Base-by-base conservation (phyloP, 2,113 vertebrate genomes). In the Struthio camelus region DNA sequence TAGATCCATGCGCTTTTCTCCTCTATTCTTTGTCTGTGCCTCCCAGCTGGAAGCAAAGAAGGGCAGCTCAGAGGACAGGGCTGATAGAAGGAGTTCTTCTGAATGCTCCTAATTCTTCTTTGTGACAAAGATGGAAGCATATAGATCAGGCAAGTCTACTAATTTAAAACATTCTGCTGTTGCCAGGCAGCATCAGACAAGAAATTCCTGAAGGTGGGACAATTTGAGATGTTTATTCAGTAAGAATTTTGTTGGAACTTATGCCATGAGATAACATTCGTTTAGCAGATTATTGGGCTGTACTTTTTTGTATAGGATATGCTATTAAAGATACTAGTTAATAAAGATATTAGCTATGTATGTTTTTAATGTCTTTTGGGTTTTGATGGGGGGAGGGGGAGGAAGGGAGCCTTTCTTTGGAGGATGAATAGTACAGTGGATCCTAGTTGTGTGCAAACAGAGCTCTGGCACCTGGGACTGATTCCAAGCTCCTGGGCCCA, bases 371-470 rank as follows among this genome's bases (percentile, higher is more conserved):
- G 14, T 38, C 3, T 13, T 14, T 56, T 38, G 2, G 28, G 28
- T 4, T 48, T 38, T n/a, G n/a, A n/a, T n/a, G n/a, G n/a, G n/a
- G n/a, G n/a, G n/a, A n/a, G n/a, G n/a, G n/a, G n/a, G n/a, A 34
- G 3, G 1, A 36, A 8, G 4, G 20, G 5, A 71, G 8, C 3
- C 4, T 71, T 61, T 42, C 40, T 66, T 53, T 50, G n/a, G 76
- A 77, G 12, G 4, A 2, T 38, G 24, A 70, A 4, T 19, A 14
- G 18, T 25, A 42, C 0, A 1, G 5, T 17, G 15, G 18, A 40
- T 58, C 30, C 59, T 44, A 9, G 10, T 28, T 53, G 10, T 30
- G 10, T 46, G 34, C 25, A 79, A 71, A 25, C 16, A 6, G 15
- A 42, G 75, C 6, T 67, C 40, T 59, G 46, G 40, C 3, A 17